Conservation (phyloP, 2,113 vertebrate genomes). For the Agelaius phoeniceus region DNA sequence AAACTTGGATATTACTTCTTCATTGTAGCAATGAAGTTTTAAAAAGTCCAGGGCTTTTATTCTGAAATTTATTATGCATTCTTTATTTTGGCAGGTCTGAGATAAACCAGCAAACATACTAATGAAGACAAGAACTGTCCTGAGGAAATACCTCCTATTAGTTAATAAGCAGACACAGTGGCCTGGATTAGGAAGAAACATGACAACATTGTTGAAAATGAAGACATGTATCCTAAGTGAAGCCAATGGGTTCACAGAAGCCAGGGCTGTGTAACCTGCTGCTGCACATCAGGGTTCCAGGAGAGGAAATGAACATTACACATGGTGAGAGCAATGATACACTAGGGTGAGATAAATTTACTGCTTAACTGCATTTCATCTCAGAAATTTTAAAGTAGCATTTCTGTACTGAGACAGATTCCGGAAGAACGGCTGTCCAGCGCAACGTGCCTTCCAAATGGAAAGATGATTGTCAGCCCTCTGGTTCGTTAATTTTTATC, state of each 20-base stretch:
- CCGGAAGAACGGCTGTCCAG: background rate
- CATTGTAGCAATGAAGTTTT: background rate
- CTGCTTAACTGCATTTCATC: background rate
- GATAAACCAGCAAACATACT: conserved; percentile 69
- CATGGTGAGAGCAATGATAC: conserved; percentile 32
- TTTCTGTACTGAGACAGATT: conserved; percentile 12
- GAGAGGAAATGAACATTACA: conserved; percentile 46
- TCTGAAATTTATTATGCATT: conserved; percentile 50
- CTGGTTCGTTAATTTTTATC: conserved; percentile 24
- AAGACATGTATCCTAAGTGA: conserved; percentile 24
- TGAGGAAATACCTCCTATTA: conserved; percentile 64
- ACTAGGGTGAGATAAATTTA: conserved; percentile 56
- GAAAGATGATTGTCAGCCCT: conserved; percentile 39
- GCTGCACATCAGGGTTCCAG: conserved; percentile 42
- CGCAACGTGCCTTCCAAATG: background rate
- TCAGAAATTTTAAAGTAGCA: conserved; percentile 22
- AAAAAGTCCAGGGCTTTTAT: conserved; percentile 44
- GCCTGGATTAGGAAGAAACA: conserved; percentile 64
- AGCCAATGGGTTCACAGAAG: conserved; percentile 16
- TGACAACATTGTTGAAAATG: conserved; percentile 60
- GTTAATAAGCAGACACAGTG: conserved; percentile 64
- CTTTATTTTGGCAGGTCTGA: conserved; percentile 62
- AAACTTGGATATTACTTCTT: background rate
- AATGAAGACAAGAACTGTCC: conserved; percentile 62
- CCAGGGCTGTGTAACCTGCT: conserved; percentile 27